phyloP scores from a whole-genome alignment of 2,888 invertebrate species.

The Heterodera filipjevi region DNA sequence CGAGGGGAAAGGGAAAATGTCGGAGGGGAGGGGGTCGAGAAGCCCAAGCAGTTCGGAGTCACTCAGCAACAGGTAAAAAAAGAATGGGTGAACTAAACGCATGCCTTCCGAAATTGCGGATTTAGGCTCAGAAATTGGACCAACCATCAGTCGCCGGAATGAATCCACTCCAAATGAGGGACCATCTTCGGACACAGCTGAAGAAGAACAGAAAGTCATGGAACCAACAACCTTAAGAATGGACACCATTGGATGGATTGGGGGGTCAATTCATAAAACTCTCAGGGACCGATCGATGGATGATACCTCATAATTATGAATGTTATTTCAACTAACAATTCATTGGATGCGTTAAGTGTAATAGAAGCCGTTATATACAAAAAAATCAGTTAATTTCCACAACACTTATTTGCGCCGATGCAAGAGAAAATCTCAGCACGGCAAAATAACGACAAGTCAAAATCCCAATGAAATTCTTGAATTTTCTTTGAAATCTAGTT shows the following conservation, averaged over 20 bases:
- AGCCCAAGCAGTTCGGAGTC: conserved; percentile 18
- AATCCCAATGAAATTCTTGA: too few species aligned
- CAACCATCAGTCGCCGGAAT: conserved; percentile 5
- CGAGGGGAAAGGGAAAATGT: neutral
- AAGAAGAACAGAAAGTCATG: conserved; percentile 19
- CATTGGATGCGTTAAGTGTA: too few species aligned
- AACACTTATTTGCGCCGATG: too few species aligned
- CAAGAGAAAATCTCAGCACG: too few species aligned
- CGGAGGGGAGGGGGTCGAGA: neutral
- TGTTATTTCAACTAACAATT: too few species aligned
- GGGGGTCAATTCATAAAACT: neutral
- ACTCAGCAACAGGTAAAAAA: conserved; percentile 7
- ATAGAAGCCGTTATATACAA: too few species aligned
- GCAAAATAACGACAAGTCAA: too few species aligned
- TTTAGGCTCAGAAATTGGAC: neutral
- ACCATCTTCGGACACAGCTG: conserved; percentile 21
- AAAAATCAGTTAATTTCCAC: too few species aligned
- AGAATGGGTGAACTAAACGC: neutral
- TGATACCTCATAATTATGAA: conserved; percentile 7
- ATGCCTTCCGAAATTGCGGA: neutral
- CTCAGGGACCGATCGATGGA: conserved; percentile 17
- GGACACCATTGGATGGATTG: neutral
- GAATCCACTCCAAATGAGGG: conserved; percentile 2
- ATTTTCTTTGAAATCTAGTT: too few species aligned
- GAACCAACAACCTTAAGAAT: conserved; percentile 1